Evolutionary conservation across 2,113 vertebrate genomes (phyloP), one percentile per base, ranked within the genome.

Genomic region (Phrynosoma blainvillii): DNA sequence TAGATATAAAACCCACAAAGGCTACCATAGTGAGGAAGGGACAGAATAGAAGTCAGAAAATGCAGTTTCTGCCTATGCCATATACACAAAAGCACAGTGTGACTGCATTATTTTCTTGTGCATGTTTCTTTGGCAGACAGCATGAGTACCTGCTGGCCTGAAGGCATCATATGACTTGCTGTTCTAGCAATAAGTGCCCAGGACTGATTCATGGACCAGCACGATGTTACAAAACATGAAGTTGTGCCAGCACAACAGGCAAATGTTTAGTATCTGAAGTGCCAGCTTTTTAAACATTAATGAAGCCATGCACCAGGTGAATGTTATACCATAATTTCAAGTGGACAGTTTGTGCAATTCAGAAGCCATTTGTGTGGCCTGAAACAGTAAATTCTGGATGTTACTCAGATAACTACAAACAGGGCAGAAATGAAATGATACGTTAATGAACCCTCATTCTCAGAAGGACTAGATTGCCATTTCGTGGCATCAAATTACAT

Each of bases 281-380:
- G 7, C 32, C 14, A 36, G 8, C 14, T 54, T 36, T 78, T 89
- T 74, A 75, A 90, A 77, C 36, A 62, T 47, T 1, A n/a, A 32
- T 86, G 62, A 87, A 91, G 68, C 10, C 4, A 73, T 62, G 83
- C 2, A 18, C 27, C 54, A 59, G n/a, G 79, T 90, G 77, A 90
- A 87, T 9, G n/a, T 54, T 73, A 30, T 79, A 52, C 21, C 9
- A 21, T 87, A 40, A 4, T 2, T 4, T 89, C 25, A 70, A 30
- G 25, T 25, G 25, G 25, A n/a, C 47, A 66, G 12, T 71, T 68
- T 79, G 42, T 68, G 23, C 30, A 86, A 32, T 30, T 68, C 12
- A 79, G 30, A 86, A 86, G 20, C 5, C 62, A 54, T 18, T 42
- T 66, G 62, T 2, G 13, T 86, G 30, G 42, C 65, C 42, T 71